These are phyloP conservation scores for Parnassius apollo DNA, from an alignment of 2,888 invertebrate species.

Conservation along the genomic window DNA sequence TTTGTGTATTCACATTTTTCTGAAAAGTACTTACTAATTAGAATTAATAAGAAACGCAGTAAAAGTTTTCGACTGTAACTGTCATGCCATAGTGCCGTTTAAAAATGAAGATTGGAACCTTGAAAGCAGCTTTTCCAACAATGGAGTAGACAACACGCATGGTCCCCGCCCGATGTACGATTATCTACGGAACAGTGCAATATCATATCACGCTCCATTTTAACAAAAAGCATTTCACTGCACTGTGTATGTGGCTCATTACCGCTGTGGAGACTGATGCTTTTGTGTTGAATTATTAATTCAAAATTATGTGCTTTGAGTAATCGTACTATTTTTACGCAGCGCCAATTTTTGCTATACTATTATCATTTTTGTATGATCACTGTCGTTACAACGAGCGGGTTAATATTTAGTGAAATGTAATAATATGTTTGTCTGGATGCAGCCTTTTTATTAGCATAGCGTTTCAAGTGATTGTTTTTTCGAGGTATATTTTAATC, in stretches of 20 bases:
- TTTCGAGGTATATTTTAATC: background rate
- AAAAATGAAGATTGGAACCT: conserved; percentile 80
- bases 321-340: conserved; percentile 16
- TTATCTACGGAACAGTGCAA: conserved; percentile 80
- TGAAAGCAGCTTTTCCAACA: conserved; percentile 81
- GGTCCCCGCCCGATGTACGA: conserved; percentile 74
- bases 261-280: conserved; percentile 34
- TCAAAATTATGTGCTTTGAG: conserved; percentile 23
- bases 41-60: conserved; percentile 79
- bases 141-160: conserved; percentile 79
- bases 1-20: conserved; percentile 78
- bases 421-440: conserved; percentile 9
- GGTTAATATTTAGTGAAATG: background rate
- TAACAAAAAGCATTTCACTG: conserved; percentile 31
- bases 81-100: conserved; percentile 81
- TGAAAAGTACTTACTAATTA: conserved; percentile 73
- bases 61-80: conserved; percentile 79
- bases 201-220: conserved; percentile 66
- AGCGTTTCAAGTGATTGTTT: conserved; percentile 28
- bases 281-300: conserved; percentile 28
- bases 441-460: conserved; percentile 6
- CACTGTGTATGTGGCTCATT: conserved; percentile 33
- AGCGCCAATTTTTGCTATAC: conserved; percentile 5
- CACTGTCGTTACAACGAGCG: background rate
- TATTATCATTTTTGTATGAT: conserved; percentile 13